Evolutionary conservation across 2,888 invertebrate species (phyloP).

Genomic region (Noctua comes): DNA sequence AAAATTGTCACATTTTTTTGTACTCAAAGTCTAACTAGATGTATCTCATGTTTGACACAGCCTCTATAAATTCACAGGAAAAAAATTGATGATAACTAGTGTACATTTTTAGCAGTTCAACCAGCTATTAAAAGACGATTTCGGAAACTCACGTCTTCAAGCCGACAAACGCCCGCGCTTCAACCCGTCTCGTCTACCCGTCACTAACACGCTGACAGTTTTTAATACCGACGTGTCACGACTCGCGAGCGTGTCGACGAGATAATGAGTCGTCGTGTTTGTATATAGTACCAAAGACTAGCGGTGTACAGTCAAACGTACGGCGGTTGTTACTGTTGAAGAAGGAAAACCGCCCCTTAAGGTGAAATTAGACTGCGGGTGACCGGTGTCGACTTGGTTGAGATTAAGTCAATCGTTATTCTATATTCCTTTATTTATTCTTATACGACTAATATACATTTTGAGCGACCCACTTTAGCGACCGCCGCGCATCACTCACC

Average conservation of each 20-base stretch:
- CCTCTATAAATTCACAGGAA: neutral
- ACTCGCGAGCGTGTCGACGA: constrained; percentile 42
- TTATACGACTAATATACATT: too few species aligned
- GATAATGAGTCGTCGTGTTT: constrained; percentile 58
- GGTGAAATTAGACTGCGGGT: too few species aligned
- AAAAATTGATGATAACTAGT: neutral
- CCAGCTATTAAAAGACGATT: neutral
- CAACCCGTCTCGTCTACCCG: constrained; percentile 20
- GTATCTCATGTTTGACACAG: neutral
- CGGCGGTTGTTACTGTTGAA: neutral
- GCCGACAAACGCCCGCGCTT: neutral
- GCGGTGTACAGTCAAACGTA: constrained; percentile 14
- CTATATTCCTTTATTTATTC: too few species aligned
- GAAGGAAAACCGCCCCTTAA: neutral
- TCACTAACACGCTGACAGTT: constrained; percentile 47
- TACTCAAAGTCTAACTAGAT: neutral
- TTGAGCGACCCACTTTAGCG: too few species aligned
- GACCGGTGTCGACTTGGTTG: neutral
- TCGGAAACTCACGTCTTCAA: neutral
- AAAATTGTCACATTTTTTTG: neutral
- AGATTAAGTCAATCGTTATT: neutral
- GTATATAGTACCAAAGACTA: constrained; percentile 16
- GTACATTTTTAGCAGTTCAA: neutral
- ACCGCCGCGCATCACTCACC: too few species aligned
- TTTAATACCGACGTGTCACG: constrained; percentile 51